phyloP scores from a whole-genome alignment of 2,113 vertebrate genomes.

The Hippocampus guttulatus region DNA sequence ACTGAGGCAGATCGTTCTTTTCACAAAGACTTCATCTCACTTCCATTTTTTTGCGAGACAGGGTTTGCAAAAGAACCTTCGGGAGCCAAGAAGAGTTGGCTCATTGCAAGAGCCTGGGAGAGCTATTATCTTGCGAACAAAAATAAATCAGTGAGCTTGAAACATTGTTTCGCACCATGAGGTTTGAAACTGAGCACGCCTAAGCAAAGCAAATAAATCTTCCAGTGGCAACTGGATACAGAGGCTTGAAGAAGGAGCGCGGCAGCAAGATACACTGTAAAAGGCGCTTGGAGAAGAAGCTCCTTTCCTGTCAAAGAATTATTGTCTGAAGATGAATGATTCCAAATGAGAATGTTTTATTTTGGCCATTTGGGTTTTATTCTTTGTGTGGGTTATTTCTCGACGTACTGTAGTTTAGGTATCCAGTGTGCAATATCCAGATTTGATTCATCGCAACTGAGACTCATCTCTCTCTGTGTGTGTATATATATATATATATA shows the following conservation, averaged over 20 bases:
- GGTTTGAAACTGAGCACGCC: neutral
- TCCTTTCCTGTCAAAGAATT: neutral
- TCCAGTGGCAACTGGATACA: neutral
- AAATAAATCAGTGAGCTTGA: neutral
- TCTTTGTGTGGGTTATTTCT: neutral
- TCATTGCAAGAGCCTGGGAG: neutral
- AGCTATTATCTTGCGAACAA: conserved; percentile 1
- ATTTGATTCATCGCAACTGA: too few relatives aligned
- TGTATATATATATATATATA: too few relatives aligned
- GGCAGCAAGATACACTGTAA: neutral
- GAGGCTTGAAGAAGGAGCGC: neutral
- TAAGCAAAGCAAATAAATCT: conserved; percentile 6
- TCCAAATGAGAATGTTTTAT: neutral
- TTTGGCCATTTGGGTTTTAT: neutral
- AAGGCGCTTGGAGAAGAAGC: neutral
- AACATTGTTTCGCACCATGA: neutral
- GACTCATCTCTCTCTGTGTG: too few relatives aligned
- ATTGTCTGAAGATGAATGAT: neutral
- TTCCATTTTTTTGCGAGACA: neutral
- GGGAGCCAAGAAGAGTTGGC: neutral
- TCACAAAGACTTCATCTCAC: neutral
- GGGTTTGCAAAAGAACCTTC: neutral
- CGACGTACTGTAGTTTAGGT: neutral
- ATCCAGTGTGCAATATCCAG: too few relatives aligned
- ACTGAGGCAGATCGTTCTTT: neutral